Evolutionary conservation across 2,888 invertebrate genomes (phyloP).

Genomic region (Bedellia somnulentella): DNA sequence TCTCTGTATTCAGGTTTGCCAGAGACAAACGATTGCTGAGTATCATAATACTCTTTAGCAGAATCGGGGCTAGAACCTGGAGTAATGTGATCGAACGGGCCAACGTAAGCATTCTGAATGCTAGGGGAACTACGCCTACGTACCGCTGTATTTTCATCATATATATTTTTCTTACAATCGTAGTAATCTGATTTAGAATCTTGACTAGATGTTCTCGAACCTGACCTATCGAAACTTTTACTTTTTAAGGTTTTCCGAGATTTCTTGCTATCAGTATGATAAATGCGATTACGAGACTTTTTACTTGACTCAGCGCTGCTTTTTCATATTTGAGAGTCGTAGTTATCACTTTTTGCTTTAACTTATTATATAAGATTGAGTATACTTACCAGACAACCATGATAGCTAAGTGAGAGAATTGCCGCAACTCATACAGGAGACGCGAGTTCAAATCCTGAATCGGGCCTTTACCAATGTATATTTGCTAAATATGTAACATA

Average conservation of each 20-base stretch:
- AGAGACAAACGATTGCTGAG: conserved; percentile 42
- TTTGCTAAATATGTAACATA: no score
- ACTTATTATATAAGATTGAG: no score
- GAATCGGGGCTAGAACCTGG: conserved; percentile 72
- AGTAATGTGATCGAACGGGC: conserved; percentile 49
- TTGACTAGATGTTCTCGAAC: conserved; percentile 68
- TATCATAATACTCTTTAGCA: conserved; percentile 64
- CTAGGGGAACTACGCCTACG: conserved; percentile 33
- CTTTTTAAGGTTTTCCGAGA: conserved; percentile 66
- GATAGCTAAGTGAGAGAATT: no score
- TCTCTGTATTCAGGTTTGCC: conserved; percentile 53
- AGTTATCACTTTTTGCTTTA: conserved; percentile 71
- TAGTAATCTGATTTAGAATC: conserved; percentile 75
- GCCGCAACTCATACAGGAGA: no score
- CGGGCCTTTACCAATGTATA: no score
- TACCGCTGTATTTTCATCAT: conserved; percentile 36
- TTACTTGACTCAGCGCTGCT: conserved; percentile 67
- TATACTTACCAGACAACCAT: no score
- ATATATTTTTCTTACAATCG: conserved; percentile 61
- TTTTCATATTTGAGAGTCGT: conserved; percentile 67
- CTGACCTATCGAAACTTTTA: conserved; percentile 63
- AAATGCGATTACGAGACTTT: conserved; percentile 65
- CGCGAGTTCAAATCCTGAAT: no score
- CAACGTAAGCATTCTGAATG: conserved; percentile 39
- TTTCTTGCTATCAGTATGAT: conserved; percentile 68